Conservation (phyloP, 2,113 vertebrate species). For the Tamias sibiricus region DNA sequence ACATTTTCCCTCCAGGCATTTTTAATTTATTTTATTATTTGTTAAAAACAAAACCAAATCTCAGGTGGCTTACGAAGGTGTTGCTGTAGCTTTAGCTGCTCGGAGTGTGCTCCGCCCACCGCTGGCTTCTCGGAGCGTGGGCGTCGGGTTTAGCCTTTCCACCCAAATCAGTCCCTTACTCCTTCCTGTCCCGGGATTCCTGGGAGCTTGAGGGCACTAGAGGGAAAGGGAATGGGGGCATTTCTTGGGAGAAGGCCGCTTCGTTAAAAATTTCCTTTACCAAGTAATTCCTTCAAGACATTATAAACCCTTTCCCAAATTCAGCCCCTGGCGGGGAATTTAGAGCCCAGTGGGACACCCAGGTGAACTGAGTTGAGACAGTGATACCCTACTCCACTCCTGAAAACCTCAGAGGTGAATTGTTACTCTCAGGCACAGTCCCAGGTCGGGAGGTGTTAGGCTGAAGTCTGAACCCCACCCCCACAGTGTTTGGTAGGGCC, state of each 20-base stretch:
- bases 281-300: not conserved
- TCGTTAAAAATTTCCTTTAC: not conserved
- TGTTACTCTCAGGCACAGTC: not conserved
- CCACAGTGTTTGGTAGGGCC: not conserved
- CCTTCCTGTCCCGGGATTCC: not conserved
- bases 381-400: accelerated
- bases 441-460: slow-evolving; percentile 54
- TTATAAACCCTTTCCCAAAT: not conserved
- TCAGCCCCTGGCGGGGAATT: not conserved
- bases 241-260: not conserved
- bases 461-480: not conserved
- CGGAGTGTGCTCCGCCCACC: accelerated
- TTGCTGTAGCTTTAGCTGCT: not conserved
- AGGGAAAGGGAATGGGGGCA: not conserved
- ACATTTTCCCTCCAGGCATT: not conserved
- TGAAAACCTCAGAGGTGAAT: not conserved
- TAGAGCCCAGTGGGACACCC: not conserved
- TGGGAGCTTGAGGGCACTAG: not conserved
- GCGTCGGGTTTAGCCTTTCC: not conserved
- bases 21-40: not conserved
- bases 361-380: not conserved
- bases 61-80: not conserved
- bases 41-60: not conserved
- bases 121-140: accelerated
- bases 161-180: accelerated